phyloP scores from a whole-genome alignment of 2,113 vertebrate genomes.

The Bombycilla garrulus region DNA sequence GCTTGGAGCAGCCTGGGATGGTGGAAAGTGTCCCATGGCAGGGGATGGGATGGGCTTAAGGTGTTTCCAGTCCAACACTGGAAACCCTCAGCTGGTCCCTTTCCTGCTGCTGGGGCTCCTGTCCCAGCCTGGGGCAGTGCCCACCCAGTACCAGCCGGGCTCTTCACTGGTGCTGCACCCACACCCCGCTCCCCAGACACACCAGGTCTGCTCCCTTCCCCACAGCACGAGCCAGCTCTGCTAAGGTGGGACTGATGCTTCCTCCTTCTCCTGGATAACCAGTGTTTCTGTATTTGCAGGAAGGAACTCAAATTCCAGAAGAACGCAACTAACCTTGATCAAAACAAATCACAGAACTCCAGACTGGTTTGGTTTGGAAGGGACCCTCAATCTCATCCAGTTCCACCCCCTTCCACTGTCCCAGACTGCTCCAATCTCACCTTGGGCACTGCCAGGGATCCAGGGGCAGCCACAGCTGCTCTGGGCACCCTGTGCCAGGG shows the following conservation, averaged over 20 bases:
- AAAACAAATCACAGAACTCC: not conserved
- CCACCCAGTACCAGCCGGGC: not conserved
- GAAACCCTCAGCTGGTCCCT: not conserved
- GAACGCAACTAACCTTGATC: not conserved
- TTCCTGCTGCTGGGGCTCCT: not conserved
- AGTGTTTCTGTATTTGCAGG: not conserved
- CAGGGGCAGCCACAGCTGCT: not conserved
- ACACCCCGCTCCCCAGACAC: not conserved
- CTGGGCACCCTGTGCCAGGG: not conserved
- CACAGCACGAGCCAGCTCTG: not conserved
- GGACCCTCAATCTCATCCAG: not conserved
- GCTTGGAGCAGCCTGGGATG: accelerated
- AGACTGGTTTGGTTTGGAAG: not conserved
- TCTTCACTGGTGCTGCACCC: not conserved
- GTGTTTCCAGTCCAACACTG: not conserved
- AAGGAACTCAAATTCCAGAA: not conserved
- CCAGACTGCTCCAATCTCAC: accelerated
- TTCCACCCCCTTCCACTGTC: accelerated
- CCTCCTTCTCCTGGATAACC: not conserved
- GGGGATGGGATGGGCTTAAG: not conserved
- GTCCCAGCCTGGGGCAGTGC: not conserved
- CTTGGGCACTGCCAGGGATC: not conserved
- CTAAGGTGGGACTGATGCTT: not conserved
- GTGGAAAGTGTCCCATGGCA: not conserved
- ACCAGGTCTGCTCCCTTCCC: accelerated